phyloP scores from a whole-genome alignment of 2,113 vertebrate species.

The Eleginops maclovinus region DNA sequence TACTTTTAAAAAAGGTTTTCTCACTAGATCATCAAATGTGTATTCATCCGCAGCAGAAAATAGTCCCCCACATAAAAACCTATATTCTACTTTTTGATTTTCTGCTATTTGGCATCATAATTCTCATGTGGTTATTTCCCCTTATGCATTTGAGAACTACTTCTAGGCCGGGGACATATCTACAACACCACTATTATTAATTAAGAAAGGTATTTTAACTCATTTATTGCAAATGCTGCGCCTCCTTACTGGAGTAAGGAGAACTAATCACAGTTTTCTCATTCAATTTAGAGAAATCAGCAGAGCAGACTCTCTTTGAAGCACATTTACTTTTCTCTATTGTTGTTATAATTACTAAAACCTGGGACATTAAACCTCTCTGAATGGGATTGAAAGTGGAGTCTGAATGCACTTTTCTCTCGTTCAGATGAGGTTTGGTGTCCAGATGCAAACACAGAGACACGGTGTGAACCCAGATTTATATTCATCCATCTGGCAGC shows the following conservation, averaged over 20 bases:
- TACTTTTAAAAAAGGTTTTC: too few relatives aligned
- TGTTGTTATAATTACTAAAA: background rate
- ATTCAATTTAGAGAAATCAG: background rate
- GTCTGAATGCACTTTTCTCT: conserved; percentile 48
- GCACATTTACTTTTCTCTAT: background rate
- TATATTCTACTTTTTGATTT: too few relatives aligned
- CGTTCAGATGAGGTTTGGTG: conserved; percentile 19
- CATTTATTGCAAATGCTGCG: too few relatives aligned
- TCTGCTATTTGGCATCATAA: too few relatives aligned
- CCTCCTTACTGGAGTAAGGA: too few relatives aligned
- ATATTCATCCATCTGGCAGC: conserved; percentile 67
- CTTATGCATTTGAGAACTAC: too few relatives aligned
- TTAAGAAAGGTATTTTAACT: too few relatives aligned
- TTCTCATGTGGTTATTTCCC: too few relatives aligned
- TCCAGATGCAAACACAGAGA: conserved; percentile 76
- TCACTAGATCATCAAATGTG: background rate
- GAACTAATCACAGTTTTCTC: background rate
- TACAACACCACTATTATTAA: too few relatives aligned
- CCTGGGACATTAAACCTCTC: background rate
- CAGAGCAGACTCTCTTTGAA: too few relatives aligned
- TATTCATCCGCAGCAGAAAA: background rate
- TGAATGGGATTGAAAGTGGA: background rate
- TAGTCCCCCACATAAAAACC: background rate
- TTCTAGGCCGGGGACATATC: too few relatives aligned
- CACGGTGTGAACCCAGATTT: conserved; percentile 62